Conservation (phyloP, 2,888 invertebrate genomes). For the Xylophagus ater region DNA sequence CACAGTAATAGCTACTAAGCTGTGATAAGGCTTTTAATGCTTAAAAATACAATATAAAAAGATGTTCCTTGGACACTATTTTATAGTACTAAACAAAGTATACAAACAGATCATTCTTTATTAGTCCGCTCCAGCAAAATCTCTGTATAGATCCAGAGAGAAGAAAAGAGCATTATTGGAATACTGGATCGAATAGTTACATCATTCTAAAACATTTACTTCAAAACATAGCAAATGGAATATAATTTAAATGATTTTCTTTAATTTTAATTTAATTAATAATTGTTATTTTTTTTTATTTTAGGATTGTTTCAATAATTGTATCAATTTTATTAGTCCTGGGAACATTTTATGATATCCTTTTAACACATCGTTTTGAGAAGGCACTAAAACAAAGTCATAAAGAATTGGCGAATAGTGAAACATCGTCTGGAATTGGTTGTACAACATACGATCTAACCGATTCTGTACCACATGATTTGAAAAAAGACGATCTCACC, state of each 20-base stretch:
- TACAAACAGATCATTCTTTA: too few species aligned
- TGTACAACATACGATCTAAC: conserved; percentile 41
- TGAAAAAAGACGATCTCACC: conserved; percentile 31
- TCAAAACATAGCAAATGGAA: too few species aligned
- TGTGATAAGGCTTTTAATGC: too few species aligned
- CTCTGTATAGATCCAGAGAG: too few species aligned
- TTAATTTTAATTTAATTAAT: neutral
- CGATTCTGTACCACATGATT: conserved; percentile 30
- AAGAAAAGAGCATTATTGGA: too few species aligned
- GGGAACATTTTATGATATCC: conserved; percentile 62
- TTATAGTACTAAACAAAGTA: too few species aligned
- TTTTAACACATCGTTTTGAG: conserved; percentile 30
- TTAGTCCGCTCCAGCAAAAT: too few species aligned
- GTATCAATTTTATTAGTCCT: conserved; percentile 47
- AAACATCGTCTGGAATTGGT: conserved; percentile 40
- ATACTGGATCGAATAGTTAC: too few species aligned
- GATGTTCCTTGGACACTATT: too few species aligned
- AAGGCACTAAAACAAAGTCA: conserved; percentile 31
- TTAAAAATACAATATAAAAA: too few species aligned
- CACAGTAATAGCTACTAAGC: too few species aligned
- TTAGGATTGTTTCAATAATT: conserved; percentile 44
- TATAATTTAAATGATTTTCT: neutral
- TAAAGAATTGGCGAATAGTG: conserved; percentile 37
- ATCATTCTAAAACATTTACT: too few species aligned
- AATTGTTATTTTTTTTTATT: conserved; percentile 21